Evolutionary conservation across 2,113 vertebrate species (phyloP), one percentile per base, ranked within the genome.

Genomic region (Nothoprocta pentlandii): DNA sequence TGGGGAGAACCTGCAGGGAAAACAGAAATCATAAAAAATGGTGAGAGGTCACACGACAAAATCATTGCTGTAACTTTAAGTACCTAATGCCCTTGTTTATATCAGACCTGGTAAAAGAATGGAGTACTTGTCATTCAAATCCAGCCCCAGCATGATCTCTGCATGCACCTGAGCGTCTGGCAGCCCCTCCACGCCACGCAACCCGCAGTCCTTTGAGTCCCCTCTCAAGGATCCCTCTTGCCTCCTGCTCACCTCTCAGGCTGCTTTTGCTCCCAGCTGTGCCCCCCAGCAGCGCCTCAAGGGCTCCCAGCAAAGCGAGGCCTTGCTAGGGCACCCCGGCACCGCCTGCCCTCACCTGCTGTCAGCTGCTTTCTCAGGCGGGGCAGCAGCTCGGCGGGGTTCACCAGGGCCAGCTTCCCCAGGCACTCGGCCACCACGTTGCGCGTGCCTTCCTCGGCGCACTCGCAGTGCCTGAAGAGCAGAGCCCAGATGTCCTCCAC

Each of bases 371-470:
- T 98, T 85, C 96, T 98, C 66, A 99, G 97, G n/a, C 97, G 96
- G 42, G 98, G 98, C 94, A 99, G 96, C 46, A 99, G 98, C 74
- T 98, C 98, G 0, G 96, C 90, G 1, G 99, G 99, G 71, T 98
- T 98, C 46, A 98, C 98, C 20, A 99, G 61, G 3, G 98, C 98
- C 63, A 99, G 98, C 95, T 98, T 99, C 12, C 98, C 99, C 47
- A 99, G 61, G 97, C 99, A 99, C 47, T 99, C 99, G 0, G 99
- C 99, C 95, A 99, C 99, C 90, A 99, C 98, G 1, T 97, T 98
- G 92, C 99, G 98, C 3, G 98, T 99, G 28, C 99, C 99, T 56
- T 99, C 99, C 96, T 99, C 99, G 0, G 98, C 47, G 23, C 98
- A 98, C 97, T 99, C 98, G 0, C 99, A 99, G 97, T 98, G 98